Conservation (phyloP, 37 sponge, comb jelly and placozoan genomes). For the Oopsacas minuta region DNA sequence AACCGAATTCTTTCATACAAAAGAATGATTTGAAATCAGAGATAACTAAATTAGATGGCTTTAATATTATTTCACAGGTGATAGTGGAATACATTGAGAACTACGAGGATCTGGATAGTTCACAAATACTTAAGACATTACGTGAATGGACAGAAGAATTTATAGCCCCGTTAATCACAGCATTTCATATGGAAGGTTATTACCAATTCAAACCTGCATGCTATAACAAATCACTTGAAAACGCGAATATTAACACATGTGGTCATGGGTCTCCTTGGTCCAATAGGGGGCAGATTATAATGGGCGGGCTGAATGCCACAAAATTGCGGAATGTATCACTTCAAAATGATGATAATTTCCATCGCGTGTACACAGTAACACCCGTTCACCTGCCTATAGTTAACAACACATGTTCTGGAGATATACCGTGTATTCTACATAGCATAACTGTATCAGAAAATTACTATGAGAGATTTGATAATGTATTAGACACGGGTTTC, state of each 20-base stretch:
- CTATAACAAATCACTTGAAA: constrained; percentile 39
- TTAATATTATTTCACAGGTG: constrained; percentile 24
- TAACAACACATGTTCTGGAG: constrained; percentile 40
- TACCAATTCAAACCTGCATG: constrained; percentile 60
- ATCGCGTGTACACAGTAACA: constrained; percentile 51
- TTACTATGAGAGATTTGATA: constrained; percentile 39
- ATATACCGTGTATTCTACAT: constrained; percentile 25
- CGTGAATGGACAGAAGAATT: constrained; percentile 25
- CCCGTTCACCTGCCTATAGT: constrained; percentile 56
- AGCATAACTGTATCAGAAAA: constrained; percentile 37
- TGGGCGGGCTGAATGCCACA: constrained; percentile 32
- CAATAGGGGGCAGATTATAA: constrained; percentile 21
- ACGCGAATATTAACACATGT: constrained; percentile 23
- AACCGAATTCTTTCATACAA: constrained; percentile 24
- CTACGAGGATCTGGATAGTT: not conserved
- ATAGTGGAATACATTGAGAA: constrained; percentile 24
- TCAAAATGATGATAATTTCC: constrained; percentile 43
- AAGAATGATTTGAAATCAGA: constrained; percentile 52
- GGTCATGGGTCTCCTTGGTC: constrained; percentile 39
- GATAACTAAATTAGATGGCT: constrained; percentile 42
- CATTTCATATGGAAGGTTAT: constrained; percentile 47
- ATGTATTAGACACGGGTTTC: constrained; percentile 37
- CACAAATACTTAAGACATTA: not conserved
- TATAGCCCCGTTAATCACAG: constrained; percentile 41
- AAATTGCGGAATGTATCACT: not conserved